Conservation (phyloP, 2,888 invertebrate genomes). For the Volucella inanis region DNA sequence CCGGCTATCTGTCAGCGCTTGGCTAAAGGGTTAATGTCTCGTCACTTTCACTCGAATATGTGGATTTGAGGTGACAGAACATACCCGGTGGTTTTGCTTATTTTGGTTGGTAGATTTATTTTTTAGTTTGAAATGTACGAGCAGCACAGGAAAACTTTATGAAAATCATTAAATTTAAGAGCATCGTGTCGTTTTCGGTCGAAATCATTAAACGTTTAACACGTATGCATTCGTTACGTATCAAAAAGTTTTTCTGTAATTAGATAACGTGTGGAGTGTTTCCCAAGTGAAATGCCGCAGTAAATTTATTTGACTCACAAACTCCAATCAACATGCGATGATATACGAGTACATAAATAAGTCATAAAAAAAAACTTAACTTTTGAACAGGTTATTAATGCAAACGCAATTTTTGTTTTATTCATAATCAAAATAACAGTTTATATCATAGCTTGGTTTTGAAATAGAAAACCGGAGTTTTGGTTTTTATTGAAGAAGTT, state of each 20-base stretch:
- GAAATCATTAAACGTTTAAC: conserved; percentile 19
- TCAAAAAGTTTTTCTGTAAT: conserved; percentile 11
- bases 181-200: conserved; percentile 30
- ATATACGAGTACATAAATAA: conserved; percentile 2
- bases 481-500: no score
- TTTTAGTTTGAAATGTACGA: background rate
- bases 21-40: conserved; percentile 59
- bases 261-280: conserved; percentile 17
- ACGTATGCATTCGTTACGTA: no score
- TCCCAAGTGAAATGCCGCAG: background rate
- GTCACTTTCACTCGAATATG: conserved; percentile 37
- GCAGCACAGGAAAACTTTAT: conserved; percentile 21
- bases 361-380: background rate
- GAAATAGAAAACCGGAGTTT: no score
- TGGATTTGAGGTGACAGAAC: conserved; percentile 18
- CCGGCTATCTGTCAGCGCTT: conserved; percentile 61
- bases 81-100: background rate
- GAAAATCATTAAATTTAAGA: conserved; percentile 47
- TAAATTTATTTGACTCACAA: conserved; percentile 35
- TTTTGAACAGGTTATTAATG: conserved; percentile 10
- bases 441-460: no score
- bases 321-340: conserved; percentile 29
- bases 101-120: background rate
- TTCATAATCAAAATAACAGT: no score
- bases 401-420: background rate